These are phyloP conservation scores for Vidua chalybeata DNA, from an alignment of 2,113 vertebrate genomes.

Conservation along the genomic window DNA sequence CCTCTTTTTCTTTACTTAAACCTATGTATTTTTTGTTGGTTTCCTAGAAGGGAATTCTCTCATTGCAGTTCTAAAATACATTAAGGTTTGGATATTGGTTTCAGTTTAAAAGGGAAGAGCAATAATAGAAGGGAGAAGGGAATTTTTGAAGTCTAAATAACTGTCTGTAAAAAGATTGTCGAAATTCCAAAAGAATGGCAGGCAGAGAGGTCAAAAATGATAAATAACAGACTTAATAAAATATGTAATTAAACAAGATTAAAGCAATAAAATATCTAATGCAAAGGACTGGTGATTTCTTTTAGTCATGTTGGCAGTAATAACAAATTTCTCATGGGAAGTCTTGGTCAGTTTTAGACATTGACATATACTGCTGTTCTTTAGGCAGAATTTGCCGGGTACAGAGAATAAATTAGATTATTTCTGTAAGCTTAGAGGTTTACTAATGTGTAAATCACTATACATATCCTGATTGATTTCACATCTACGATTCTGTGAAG, in stretches of 20 bases:
- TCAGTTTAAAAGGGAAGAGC: neutral
- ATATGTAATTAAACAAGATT: neutral
- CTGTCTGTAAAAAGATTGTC: neutral
- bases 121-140: neutral
- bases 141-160: neutral
- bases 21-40: neutral
- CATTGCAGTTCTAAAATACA: neutral
- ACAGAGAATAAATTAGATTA: neutral
- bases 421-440: neutral
- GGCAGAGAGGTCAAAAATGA: neutral
- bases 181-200: neutral
- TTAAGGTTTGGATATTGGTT: neutral
- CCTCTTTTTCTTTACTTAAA: neutral
- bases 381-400: neutral
- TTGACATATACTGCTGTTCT: neutral
- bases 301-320: neutral
- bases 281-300: neutral
- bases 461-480: neutral
- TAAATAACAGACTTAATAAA: neutral
- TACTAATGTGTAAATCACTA: neutral
- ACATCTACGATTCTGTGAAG: neutral
- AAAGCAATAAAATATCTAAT: neutral
- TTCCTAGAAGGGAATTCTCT: neutral
- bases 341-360: neutral
- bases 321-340: neutral